Evolutionary conservation across 2,113 vertebrate genomes (phyloP).

Genomic region (Eulemur macaco): DNA sequence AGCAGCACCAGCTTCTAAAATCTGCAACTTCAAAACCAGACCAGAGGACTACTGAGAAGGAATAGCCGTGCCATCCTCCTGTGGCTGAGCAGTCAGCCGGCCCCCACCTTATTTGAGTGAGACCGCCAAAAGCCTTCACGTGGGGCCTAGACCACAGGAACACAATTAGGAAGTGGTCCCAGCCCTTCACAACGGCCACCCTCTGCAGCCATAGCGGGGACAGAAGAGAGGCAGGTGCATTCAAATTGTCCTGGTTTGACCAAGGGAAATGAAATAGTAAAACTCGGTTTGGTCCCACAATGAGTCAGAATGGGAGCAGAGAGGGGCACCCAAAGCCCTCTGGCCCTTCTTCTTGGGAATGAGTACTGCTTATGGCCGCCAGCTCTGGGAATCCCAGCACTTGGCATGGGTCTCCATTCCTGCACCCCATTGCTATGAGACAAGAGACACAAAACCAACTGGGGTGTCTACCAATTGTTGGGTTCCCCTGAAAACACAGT

Average conservation of each 20-base stretch:
- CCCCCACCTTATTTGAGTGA: slow-evolving; percentile 74
- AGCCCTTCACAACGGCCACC: slow-evolving; percentile 64
- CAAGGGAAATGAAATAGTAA: slow-evolving; percentile 71
- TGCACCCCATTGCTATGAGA: background rate
- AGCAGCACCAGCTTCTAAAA: slow-evolving; percentile 36
- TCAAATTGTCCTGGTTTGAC: slow-evolving; percentile 71
- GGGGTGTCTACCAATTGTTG: background rate
- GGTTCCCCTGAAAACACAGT: background rate
- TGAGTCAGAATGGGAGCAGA: slow-evolving; percentile 63
- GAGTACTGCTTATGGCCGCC: background rate
- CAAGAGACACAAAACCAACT: background rate
- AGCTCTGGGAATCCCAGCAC: background rate
- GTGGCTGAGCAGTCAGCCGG: slow-evolving; percentile 59
- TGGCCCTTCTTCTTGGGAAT: background rate
- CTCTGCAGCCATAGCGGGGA: background rate
- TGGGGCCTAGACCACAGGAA: slow-evolving; percentile 62
- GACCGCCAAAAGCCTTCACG: slow-evolving; percentile 75
- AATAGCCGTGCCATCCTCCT: background rate
- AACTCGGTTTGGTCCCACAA: slow-evolving; percentile 46
- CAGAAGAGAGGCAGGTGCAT: slow-evolving; percentile 71
- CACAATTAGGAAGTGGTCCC: slow-evolving; percentile 66
- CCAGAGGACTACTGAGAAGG: background rate
- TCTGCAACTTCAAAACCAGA: slow-evolving; percentile 67
- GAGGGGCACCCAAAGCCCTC: background rate
- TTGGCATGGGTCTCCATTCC: background rate